Evolutionary conservation across 2,113 vertebrate genomes (phyloP), one percentile per base, ranked within the genome.

Genomic region (Halcyon malimbica): DNA sequence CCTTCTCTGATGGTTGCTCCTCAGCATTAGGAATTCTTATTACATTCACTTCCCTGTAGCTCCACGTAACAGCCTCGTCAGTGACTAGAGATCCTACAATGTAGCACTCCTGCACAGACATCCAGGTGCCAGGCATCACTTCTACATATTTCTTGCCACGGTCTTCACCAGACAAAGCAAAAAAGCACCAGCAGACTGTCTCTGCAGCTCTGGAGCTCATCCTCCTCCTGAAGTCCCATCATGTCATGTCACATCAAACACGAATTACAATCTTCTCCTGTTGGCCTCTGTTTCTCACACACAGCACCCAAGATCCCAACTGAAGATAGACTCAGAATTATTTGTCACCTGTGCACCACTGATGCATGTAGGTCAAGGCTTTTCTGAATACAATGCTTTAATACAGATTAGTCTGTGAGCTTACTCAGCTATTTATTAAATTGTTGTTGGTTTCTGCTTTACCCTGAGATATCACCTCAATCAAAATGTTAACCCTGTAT

Each of bases 301-400:
- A 11, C 3, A 70, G 46, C 17, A 67, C 29, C 8, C 41, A 53
- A 25, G 10, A 13, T 86, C 26, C 26, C 41, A 67, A 21, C 25
- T 51, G 39, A 8, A 50, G 41, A 24, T 1, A 11, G 28, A n/a
- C 41, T 42, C 1, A 1, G 51, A 53, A 13, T 11, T 11, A 35
- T 48, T 21, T 81, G 44, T 56, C 44, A 57, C 26, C 23, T 26
- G 29, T 19, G 29, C 51, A 21, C 19, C 79, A 29, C 46, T 6
- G 4, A 13, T 16, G 6, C 16, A 18, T 24, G 21, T 26, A 53
- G 60, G 26, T 35, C 35, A 50, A 81, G n/a, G 51, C n/a, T 33
- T 19, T 87, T 82, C 60, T 70, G 26, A 48, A 31, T 24, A 57
- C 19, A 35, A 20, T n/a, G 10, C 13, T 42, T 78, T 24, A 87